These are phyloP conservation scores for Drosophila affinis DNA, from an alignment of 2,888 invertebrate genomes.

Conservation along the genomic window DNA sequence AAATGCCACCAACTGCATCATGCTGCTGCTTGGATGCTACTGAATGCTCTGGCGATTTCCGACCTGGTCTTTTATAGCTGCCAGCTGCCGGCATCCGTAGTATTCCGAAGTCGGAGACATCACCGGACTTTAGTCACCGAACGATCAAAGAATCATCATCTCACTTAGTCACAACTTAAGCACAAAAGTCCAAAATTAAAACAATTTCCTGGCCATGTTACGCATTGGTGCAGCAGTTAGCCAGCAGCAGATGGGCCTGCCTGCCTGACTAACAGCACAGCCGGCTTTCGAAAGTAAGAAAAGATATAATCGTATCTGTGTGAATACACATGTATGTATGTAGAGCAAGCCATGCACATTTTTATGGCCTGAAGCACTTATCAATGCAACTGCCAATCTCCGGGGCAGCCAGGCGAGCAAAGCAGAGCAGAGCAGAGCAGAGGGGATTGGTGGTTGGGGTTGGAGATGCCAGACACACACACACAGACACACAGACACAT, in stretches of 20 bases:
- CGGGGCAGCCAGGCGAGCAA: constrained; percentile 40
- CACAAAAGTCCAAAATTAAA: not conserved
- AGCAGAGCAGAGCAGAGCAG: not conserved
- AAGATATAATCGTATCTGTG: not conserved
- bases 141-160: not conserved
- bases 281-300: not conserved
- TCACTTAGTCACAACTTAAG: not conserved
- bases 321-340: too few species aligned
- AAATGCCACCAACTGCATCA: not conserved
- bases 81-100: not conserved
- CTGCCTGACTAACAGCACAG: not conserved
- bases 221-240: not conserved
- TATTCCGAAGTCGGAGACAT: not conserved
- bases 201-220: not conserved
- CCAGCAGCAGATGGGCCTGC: too few species aligned
- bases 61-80: not conserved
- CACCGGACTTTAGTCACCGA: not conserved
- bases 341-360: constrained; percentile 30
- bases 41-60: not conserved
- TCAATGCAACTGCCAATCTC: constrained; percentile 66
- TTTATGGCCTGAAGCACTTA: constrained; percentile 53
- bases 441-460: too few species aligned
- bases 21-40: not conserved
- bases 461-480: constrained; percentile 14
- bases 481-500: constrained; percentile 48